Evolutionary conservation across 2,888 invertebrate species (phyloP).

Genomic region (Lamellibrachia columna): DNA sequence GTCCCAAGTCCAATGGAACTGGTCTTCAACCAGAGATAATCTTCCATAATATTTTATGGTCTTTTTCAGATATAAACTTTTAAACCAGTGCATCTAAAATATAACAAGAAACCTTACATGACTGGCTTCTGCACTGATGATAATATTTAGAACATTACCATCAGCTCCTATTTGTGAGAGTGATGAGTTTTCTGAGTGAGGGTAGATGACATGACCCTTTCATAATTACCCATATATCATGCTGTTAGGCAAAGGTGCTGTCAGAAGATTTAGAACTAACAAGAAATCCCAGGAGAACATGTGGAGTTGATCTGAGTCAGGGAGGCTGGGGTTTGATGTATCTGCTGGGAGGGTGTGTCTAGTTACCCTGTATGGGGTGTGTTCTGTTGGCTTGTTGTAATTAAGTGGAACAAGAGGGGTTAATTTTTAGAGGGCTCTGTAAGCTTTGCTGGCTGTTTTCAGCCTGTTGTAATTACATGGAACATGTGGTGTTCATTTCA

Average conservation of each 20-base stretch:
- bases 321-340: neutral
- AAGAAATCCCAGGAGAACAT: neutral
- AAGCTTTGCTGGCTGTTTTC: neutral
- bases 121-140: neutral
- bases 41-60: no score
- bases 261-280: neutral
- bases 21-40: no score
- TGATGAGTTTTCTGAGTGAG: neutral
- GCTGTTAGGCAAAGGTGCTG: neutral
- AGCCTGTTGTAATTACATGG: neutral
- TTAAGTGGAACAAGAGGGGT: neutral
- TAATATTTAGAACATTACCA: neutral
- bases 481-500: neutral
- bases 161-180: neutral
- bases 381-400: neutral
- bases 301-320: neutral
- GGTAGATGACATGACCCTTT: neutral
- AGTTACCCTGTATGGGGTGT: neutral
- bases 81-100: neutral
- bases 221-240: conserved; percentile 3
- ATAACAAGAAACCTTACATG: neutral
- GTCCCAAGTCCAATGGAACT: no score
- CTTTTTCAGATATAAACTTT: no score
- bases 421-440: neutral
- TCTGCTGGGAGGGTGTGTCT: conserved; percentile 11